A percentile compares a stretch with the other conserved stretches of the same genome.
Evolutionary conservation across 1,140 invertebrate species (phyloP).

Genomic region (Bilobella aurantiaca): DNA sequence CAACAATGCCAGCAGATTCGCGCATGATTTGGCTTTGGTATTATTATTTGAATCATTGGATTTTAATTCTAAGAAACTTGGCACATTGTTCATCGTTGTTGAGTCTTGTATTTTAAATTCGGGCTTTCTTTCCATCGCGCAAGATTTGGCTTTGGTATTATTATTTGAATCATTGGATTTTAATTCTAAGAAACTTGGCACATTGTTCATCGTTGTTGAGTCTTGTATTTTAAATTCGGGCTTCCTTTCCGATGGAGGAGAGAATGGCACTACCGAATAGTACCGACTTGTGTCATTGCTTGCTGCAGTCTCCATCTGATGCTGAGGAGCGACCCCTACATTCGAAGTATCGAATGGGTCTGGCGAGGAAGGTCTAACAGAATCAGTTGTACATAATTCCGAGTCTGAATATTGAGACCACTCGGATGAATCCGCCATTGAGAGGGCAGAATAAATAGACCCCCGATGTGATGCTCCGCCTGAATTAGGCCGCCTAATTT

Average conservation of each 20-base stretch:
- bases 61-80: neutral
- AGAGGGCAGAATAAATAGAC: constrained; percentile 6
- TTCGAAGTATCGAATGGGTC: constrained; percentile 35
- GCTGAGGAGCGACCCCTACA: constrained; percentile 5
- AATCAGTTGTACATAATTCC: neutral
- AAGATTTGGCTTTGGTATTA: constrained; percentile 13
- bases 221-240: neutral
- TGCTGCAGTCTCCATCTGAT: constrained; percentile 5
- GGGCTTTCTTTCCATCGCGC: neutral
- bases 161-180: constrained; percentile 17
- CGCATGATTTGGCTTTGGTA: constrained; percentile 9
- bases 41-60: constrained; percentile 19
- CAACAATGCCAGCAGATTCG: neutral
- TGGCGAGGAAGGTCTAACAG: constrained; percentile 9
- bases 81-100: neutral
- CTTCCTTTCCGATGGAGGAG: constrained; percentile 9
- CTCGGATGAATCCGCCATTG: constrained; percentile 24
- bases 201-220: neutral
- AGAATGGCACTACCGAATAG: constrained; percentile 24
- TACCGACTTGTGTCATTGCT: constrained; percentile 18
- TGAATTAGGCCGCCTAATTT: neutral
- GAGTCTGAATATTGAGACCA: constrained; percentile 23
- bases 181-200: neutral
- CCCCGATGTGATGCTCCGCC: neutral
- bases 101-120: neutral